A percentile compares a stretch with the other conserved stretches of the same genome.
These are phyloP conservation scores for Synergus laeviventris DNA, from an alignment of 2,888 invertebrate species.

Conservation along the genomic window DNA sequence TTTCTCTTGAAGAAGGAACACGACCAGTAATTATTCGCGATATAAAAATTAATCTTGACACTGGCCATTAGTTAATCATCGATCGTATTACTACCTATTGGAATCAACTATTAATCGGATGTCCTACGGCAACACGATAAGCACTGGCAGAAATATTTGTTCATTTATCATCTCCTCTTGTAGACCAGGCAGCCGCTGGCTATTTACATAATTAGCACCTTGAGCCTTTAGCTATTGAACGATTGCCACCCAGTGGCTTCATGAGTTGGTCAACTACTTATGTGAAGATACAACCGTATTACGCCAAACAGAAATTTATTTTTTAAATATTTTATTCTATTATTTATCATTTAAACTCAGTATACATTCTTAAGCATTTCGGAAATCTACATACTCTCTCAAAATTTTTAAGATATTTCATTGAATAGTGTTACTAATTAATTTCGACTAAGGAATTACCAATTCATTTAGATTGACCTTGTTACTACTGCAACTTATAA, in stretches of 20 bases:
- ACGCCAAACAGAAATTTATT: neutral
- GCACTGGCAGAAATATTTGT: conserved; percentile 1
- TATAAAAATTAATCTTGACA: conserved; percentile 38
- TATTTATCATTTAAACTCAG: too few relatives aligned
- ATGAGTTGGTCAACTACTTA: neutral
- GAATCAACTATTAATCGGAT: conserved; percentile 31
- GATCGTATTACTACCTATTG: conserved; percentile 17
- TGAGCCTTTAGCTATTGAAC: conserved; percentile 5
- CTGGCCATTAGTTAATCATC: conserved; percentile 34
- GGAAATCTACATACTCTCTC: too few relatives aligned
- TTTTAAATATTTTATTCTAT: too few relatives aligned
- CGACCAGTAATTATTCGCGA: conserved; percentile 27
- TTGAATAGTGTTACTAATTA: too few relatives aligned
- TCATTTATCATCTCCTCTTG: conserved; percentile 33
- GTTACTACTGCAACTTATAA: too few relatives aligned
- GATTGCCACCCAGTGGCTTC: neutral
- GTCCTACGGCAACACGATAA: conserved; percentile 18
- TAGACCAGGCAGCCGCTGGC: conserved; percentile 24
- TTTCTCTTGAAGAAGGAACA: conserved; percentile 1
- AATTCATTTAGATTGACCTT: too few relatives aligned
- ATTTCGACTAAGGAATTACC: too few relatives aligned
- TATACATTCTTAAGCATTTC: too few relatives aligned
- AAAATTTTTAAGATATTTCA: too few relatives aligned
- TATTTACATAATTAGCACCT: conserved; percentile 39
- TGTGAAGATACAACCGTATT: neutral